Evolutionary conservation across 2,888 invertebrate species (phyloP).

Genomic region (Andrena trimmerana): DNA sequence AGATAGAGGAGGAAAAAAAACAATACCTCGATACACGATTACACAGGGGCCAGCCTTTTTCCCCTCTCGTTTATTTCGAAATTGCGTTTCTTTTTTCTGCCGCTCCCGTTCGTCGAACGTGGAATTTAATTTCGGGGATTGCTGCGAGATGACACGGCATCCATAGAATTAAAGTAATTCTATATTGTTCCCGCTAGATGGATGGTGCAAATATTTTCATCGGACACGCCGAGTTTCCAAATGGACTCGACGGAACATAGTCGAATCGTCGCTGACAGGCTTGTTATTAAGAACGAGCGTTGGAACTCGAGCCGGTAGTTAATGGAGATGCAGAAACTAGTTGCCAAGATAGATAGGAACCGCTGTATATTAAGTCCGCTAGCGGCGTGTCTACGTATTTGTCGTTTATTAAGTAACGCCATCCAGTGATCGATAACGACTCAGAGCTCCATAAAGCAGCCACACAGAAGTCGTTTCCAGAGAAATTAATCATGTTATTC

Average conservation of each 20-base stretch:
- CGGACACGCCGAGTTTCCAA: neutral
- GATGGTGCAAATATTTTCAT: slow-evolving; percentile 22
- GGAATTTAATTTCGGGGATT: slow-evolving; percentile 48
- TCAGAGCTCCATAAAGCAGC: neutral
- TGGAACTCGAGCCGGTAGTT: slow-evolving; percentile 50
- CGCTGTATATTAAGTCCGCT: slow-evolving; percentile 60
- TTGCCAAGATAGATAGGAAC: slow-evolving; percentile 62
- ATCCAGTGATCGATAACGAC: slow-evolving; percentile 36
- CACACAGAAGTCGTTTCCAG: neutral
- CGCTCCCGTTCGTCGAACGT: slow-evolving; percentile 27
- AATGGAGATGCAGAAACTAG: slow-evolving; percentile 62
- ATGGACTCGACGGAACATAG: slow-evolving; percentile 5
- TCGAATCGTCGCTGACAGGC: slow-evolving; percentile 3
- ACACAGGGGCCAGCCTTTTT: slow-evolving; percentile 19
- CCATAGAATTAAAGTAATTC: slow-evolving; percentile 47
- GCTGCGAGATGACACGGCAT: slow-evolving; percentile 18
- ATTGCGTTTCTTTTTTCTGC: slow-evolving; percentile 26
- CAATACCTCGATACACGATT: slow-evolving; percentile 40
- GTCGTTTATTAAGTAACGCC: slow-evolving; percentile 66
- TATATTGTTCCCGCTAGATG: neutral
- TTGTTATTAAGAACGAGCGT: slow-evolving; percentile 55
- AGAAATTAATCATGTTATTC: slow-evolving; percentile 21
- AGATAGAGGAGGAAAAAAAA: neutral
- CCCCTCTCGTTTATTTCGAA: slow-evolving; percentile 23
- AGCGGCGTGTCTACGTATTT: slow-evolving; percentile 56